Evolutionary conservation across 2,888 invertebrate species (phyloP), one percentile per base, ranked within the genome.

Genomic region (Drosophila peninsularis): DNA sequence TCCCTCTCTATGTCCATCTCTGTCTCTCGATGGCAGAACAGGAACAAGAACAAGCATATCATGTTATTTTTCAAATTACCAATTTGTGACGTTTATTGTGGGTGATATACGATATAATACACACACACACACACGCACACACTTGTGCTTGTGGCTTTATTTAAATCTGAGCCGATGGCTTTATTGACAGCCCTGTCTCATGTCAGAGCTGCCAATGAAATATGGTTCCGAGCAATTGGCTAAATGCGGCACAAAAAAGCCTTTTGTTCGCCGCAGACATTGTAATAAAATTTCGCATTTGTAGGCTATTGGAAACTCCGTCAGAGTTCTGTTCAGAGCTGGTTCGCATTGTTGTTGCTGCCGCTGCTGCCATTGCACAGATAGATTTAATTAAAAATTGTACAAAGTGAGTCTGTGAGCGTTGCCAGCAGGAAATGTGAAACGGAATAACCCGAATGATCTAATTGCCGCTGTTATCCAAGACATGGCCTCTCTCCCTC

Each of bases 371-470:
- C 17, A 37, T 37, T 52, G 37, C 52, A 70, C 64, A 61, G 71
- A 70, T 75, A 77, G 64, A 82, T 89, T 89, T 85, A 89, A 85
- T 85, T 87, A 89, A 85, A 89, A 73, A 47, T 74, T 42, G 27
- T 75, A 87, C 82, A 30, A 62, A 81, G 80, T 73, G 60, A 81
- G 80, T 73, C 75, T 78, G 65, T 84, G 66, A 60, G 61, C 60
- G 66, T 65, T 62, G 66, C 64, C 67, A 72, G 79, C 82, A 77
- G 82, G 79, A 87, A 83, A 73, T 71, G 78, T 70, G 44, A 62
- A 42, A 62, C 78, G 90, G 90, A 90, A 90, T 88, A 87, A 88
- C 90, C 90, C 88, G 71, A 86, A 80, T 90, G 91, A 90, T 91
- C 91, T 90, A 90, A 90, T 91, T 91, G 80, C 71, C 71, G 56